Evolutionary conservation across 1,140 invertebrate genomes (phyloP), one percentile per base, ranked within the genome.

Genomic region (Kradibia gibbosae): DNA sequence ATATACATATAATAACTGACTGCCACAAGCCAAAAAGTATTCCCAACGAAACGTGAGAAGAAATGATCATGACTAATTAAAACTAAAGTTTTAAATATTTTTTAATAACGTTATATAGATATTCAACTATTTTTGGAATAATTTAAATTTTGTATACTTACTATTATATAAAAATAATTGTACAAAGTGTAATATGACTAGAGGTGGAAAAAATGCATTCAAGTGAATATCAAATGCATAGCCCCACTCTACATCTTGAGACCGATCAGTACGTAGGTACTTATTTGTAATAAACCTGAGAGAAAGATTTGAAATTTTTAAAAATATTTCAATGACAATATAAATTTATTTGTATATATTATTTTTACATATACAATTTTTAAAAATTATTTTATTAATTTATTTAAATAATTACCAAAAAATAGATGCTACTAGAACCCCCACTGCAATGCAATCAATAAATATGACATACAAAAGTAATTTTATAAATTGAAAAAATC

Each of bases 141-240:
- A 77, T 81, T 76, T 39, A 0, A 75, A 79, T 78, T 77, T 48
- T 72, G 79, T 80, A 50, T 73, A 92, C 93, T 93, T 92, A 97
- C 96, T 93, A 88, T 97, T 94, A 88, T 97, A 98, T 83, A 99
- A 94, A 86, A 98, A 94, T 60, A 99, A 92, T 90, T 98, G 96
- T 86, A 99, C 94, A 84, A 98, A 95, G 91, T 99, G 98, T 50
- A 99, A 93, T 84, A 99, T 94, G 80, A 99, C 95, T 34, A 99
- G 92, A 5, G 98, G 94, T 76, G 99, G 98, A 91, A 99, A 99
- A 90, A 98, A 98, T 11, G 99, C 98, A 93, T 99, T 99, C 80
- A 99, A 93, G 92, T 99, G 99, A 57, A 99, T 97, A 91, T 99
- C 99, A 92, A 99, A 99, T 42, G 97, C 95, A 92, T 99, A 99